Conservation (phyloP, 2,113 vertebrate species). For the Malurus melanocephalus region DNA sequence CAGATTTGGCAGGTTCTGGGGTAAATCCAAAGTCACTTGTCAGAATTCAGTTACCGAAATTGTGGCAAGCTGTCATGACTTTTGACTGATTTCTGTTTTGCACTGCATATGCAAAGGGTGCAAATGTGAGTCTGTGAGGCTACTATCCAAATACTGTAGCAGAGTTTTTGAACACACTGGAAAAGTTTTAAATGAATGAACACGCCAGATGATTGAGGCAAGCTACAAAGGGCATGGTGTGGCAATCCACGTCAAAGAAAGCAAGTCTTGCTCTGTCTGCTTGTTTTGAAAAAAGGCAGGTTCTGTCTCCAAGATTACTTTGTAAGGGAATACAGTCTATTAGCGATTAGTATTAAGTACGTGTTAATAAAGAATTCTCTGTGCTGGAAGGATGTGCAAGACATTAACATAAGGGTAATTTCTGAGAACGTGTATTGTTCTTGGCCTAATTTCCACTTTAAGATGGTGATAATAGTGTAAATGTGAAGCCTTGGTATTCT, state of each 20-base stretch:
- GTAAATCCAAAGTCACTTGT: background rate
- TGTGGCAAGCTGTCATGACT: background rate
- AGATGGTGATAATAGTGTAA: background rate
- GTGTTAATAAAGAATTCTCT: background rate
- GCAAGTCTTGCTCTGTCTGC: background rate
- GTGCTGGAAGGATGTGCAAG: background rate
- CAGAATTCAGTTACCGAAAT: background rate
- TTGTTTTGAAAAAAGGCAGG: background rate
- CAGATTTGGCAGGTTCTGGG: background rate
- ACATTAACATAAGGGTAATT: background rate
- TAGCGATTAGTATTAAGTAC: background rate
- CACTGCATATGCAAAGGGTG: background rate
- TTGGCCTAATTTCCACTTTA: background rate
- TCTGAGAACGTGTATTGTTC: constrained; percentile 25
- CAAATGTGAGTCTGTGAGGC: background rate
- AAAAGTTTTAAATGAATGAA: background rate
- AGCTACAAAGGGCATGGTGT: background rate
- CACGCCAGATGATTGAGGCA: background rate
- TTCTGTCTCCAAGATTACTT: background rate
- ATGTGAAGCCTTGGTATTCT: constrained; percentile 12
- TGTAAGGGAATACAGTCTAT: background rate
- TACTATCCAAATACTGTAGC: background rate
- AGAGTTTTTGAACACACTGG: background rate
- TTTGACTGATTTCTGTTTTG: background rate
- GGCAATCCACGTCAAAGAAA: background rate